These are phyloP conservation scores for Steinernema feltiae DNA, from an alignment of 1,140 invertebrate genomes.

Conservation along the genomic window DNA sequence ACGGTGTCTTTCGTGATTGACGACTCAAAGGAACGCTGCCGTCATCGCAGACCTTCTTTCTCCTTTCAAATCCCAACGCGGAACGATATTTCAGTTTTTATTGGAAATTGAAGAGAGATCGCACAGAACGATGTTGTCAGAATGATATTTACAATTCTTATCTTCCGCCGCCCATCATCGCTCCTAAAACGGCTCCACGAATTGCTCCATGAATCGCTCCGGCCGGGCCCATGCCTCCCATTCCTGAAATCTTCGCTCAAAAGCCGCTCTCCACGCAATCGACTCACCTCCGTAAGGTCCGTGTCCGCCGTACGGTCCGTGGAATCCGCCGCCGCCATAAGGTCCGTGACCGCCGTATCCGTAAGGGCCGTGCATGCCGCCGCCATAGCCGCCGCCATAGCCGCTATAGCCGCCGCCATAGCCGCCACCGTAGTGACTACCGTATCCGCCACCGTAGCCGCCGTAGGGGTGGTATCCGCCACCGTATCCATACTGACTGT, in stretches of 20 bases:
- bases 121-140: not conserved
- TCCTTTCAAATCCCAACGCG: too few relatives aligned
- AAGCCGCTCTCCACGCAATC: not conserved
- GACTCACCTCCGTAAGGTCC: constrained; percentile 14
- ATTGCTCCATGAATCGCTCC: not conserved
- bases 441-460: not conserved
- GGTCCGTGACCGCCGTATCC: too few relatives aligned
- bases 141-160: not conserved
- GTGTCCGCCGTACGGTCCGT: not conserved
- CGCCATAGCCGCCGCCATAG: not conserved
- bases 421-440: not conserved
- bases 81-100: too few relatives aligned
- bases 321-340: not conserved
- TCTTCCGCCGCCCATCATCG: not conserved
- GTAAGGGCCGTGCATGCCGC: not conserved
- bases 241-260: not conserved
- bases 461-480: not conserved
- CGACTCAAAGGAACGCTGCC: too few relatives aligned
- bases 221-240: not conserved
- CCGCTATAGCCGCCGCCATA: not conserved
- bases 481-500: not conserved
- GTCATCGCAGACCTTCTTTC: too few relatives aligned
- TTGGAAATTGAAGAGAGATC: not conserved
- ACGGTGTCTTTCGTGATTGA: too few relatives aligned
- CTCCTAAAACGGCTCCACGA: not conserved